These are phyloP conservation scores for Ectobius pallidus DNA, from an alignment of 2,888 invertebrate genomes.

Conservation along the genomic window DNA sequence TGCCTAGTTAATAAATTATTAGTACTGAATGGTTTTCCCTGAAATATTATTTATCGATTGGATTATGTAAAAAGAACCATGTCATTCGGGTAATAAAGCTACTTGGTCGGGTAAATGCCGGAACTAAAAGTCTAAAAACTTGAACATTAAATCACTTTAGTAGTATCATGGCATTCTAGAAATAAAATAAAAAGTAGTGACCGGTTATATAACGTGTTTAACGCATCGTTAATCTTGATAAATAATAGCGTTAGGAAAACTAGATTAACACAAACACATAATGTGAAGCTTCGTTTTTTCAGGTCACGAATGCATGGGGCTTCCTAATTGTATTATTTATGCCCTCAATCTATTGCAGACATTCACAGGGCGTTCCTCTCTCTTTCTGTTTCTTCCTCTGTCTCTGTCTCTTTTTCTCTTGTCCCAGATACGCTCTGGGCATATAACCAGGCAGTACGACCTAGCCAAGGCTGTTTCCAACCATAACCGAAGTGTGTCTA, in stretches of 20 bases:
- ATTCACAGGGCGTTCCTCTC: not conserved
- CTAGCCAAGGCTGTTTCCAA: not conserved
- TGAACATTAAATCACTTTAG: not conserved
- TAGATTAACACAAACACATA: constrained; percentile 3
- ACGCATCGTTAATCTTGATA: not conserved
- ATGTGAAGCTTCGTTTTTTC: not conserved
- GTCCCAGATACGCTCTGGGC: too few species aligned
- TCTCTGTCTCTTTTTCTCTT: not conserved
- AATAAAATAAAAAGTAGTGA: not conserved
- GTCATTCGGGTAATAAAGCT: too few species aligned
- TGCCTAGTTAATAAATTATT: too few species aligned
- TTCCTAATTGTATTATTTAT: constrained; percentile 10
- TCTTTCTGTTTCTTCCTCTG: not conserved
- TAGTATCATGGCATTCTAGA: too few species aligned
- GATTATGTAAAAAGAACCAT: too few species aligned
- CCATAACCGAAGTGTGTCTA: too few species aligned
- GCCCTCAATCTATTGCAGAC: not conserved
- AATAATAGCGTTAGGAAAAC: not conserved
- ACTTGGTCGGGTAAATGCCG: too few species aligned
- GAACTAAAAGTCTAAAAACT: not conserved
- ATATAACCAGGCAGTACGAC: not conserved
- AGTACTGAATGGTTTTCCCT: too few species aligned
- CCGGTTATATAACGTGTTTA: not conserved
- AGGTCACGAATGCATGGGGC: not conserved
- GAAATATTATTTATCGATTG: too few species aligned